Base-by-base conservation (phyloP, 2,113 vertebrate species). In the Echinops telfairi region DNA sequence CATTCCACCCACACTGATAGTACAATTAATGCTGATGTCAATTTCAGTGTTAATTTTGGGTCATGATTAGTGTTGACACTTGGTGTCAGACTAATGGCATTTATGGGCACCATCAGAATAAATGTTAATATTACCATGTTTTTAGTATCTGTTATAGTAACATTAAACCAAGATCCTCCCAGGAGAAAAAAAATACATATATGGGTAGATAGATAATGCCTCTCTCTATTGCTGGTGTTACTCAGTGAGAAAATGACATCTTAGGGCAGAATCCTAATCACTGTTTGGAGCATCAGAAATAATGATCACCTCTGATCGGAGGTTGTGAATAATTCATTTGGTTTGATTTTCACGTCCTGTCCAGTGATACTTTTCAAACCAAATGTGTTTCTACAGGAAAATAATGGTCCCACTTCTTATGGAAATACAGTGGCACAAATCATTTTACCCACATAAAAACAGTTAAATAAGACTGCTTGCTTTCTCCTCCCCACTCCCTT, bases 311-410 rank as follows among this genome's bases (percentile, higher is more conserved):
- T 98, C 97, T 98, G 98, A 98, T 98, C 97, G 86, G 98, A 92
- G 98, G 97, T 95, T 94, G 97, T 98, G 98, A 98, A 98, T 98
- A 98, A 98, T 98, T 98, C 98, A 98, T 98, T 97, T 5, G 93
- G 90, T 98, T 98, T 98, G 98, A 98, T 98, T 98, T 98, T 92
- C 98, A 96, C 95, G 91, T 98, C 96, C 96, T 97, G 98, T 97
- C 98, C 98, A 95, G 97, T 98, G 98, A 98, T 98, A 98, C 98
- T 98, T 98, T 97, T 97, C 98, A 98, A 98, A 97, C 98, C 98
- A 98, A 98, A 98, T 98, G 97, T 98, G 97, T 98, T 98, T 98
- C 97, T 98, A 98, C 98, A 98, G 98, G 97, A 98, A 98, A 98
- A 98, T 98, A 98, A 98, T 98, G 97, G 97, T 93, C 96, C 97